These are phyloP conservation scores for Sigmodon hispidus DNA, from an alignment of 2,113 vertebrate species.

Conservation along the genomic window DNA sequence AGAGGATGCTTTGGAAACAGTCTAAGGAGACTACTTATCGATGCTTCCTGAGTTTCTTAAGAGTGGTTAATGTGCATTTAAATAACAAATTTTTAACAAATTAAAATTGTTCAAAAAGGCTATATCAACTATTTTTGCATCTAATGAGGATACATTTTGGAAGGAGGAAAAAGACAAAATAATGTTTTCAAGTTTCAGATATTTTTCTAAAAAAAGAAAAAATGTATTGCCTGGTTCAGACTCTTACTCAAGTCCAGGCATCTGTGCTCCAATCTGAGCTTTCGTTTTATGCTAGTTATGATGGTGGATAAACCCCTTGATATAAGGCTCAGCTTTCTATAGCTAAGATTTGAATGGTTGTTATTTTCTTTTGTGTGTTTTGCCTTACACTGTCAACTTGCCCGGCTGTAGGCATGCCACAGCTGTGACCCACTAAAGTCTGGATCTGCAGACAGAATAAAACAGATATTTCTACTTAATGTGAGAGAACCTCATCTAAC, in stretches of 20 bases:
- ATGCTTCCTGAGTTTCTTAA: conserved; percentile 28
- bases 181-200: neutral
- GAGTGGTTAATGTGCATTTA: neutral
- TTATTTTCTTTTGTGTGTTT: neutral
- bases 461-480: neutral
- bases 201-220: neutral
- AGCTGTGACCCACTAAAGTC: neutral
- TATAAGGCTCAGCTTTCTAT: neutral
- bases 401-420: neutral
- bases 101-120: conserved; percentile 16
- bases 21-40: conserved; percentile 23
- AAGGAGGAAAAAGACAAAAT: neutral
- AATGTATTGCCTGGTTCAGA: neutral
- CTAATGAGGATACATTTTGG: neutral
- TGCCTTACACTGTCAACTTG: neutral
- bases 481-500: neutral
- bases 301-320: neutral
- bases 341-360: conserved; percentile 16
- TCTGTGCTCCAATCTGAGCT: neutral
- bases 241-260: neutral
- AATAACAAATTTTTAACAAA: conserved; percentile 10
- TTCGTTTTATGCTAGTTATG: neutral
- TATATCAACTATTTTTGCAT: neutral
- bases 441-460: neutral
- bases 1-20: neutral